Evolutionary conservation across 2,888 invertebrate species (phyloP).

Genomic region (Mycalesis mineus): DNA sequence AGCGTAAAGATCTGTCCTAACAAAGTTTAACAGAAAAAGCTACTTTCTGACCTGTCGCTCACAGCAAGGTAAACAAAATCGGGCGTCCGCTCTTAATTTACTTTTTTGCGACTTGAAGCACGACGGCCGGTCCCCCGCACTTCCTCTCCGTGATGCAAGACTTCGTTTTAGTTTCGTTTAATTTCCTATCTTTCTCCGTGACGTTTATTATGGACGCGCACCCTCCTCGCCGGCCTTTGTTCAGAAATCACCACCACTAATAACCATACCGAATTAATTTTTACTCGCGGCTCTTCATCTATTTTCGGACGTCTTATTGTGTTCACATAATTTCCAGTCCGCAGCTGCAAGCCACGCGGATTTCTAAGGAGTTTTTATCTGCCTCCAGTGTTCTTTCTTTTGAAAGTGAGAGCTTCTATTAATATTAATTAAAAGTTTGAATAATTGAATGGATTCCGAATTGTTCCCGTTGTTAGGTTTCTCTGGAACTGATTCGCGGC

Average conservation of each 20-base stretch:
- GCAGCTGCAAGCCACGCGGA: slow-evolving; percentile 71
- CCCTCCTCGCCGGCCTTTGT: slow-evolving; percentile 60
- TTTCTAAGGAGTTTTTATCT: slow-evolving; percentile 76
- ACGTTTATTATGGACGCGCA: slow-evolving; percentile 65
- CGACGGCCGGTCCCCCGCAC: slow-evolving; percentile 44
- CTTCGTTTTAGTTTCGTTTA: slow-evolving; percentile 74
- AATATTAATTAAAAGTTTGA: slow-evolving; percentile 79
- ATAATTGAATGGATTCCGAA: slow-evolving; percentile 74
- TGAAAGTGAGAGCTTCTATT: slow-evolving; percentile 73
- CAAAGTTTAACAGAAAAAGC: slow-evolving; percentile 24
- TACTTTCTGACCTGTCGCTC: slow-evolving; percentile 34
- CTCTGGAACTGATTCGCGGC: slow-evolving; percentile 61
- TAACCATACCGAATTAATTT: slow-evolving; percentile 71
- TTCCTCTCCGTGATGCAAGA: slow-evolving; percentile 61
- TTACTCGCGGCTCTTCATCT: slow-evolving; percentile 57
- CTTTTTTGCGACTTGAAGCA: slow-evolving; percentile 51
- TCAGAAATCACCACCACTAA: slow-evolving; percentile 50
- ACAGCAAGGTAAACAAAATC: slow-evolving; percentile 59
- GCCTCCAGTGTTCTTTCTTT: slow-evolving; percentile 71
- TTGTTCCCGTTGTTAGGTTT: slow-evolving; percentile 68
- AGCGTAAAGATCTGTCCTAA: slow-evolving; percentile 20
- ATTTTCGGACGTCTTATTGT: slow-evolving; percentile 73
- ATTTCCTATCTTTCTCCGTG: slow-evolving; percentile 72
- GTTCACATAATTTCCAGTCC: slow-evolving; percentile 75
- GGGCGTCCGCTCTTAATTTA: slow-evolving; percentile 58